These are phyloP conservation scores for Phaedon cochleariae DNA, from an alignment of 2,888 invertebrate species.

Conservation along the genomic window DNA sequence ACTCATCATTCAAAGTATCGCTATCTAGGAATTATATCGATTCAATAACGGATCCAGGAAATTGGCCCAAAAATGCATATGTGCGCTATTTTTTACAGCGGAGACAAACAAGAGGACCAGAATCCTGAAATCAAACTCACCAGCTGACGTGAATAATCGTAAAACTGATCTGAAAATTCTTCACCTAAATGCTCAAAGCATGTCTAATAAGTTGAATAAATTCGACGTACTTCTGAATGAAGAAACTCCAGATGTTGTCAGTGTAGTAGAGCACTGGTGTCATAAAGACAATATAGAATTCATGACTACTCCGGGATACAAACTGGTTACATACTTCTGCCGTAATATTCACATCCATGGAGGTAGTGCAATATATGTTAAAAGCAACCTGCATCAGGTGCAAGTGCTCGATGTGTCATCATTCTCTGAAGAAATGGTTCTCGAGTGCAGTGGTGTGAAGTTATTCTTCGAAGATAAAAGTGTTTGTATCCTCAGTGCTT, in stretches of 20 bases:
- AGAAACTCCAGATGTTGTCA: constrained; percentile 7
- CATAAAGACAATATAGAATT: neutral
- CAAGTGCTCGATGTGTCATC: no score
- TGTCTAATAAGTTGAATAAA: neutral
- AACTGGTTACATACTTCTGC: no score
- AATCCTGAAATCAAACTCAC: neutral
- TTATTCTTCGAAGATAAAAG: no score
- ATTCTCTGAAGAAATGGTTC: no score
- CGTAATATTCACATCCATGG: neutral
- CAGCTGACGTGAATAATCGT: neutral
- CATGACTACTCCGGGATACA: no score
- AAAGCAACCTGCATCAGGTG: no score
- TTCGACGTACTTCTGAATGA: no score
- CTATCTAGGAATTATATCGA: neutral
- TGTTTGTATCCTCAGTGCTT: no score
- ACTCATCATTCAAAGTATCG: neutral
- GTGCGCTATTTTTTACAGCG: neutral
- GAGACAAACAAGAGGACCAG: neutral
- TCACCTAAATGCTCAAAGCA: constrained; percentile 5
- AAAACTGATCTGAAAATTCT: neutral
- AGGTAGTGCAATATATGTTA: neutral
- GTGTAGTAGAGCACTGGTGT: constrained; percentile 16
- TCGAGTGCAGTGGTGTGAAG: no score
- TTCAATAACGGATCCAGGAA: neutral
- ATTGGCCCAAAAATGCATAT: constrained; percentile 7